Evolutionary conservation across 1,140 invertebrate species (phyloP), one percentile per base, ranked within the genome.

Genomic region (Hyles euphorbiae): DNA sequence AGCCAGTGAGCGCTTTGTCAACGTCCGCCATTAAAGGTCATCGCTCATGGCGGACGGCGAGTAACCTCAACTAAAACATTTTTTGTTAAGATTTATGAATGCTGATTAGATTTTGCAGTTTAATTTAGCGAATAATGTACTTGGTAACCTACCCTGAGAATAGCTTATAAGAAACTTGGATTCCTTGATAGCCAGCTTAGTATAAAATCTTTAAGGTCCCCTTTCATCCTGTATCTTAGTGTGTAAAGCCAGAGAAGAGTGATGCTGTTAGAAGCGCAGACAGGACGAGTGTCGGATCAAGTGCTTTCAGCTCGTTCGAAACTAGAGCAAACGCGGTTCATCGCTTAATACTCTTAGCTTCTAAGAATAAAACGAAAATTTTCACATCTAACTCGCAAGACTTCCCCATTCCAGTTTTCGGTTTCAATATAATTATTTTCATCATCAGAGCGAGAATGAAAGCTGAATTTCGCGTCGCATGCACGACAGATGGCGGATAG

Each of bases 1-100:
- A 80, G 75, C 77, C 73, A 72, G 70, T 59, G 70, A 72, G 74
- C 82, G 83, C 81, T 88, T 87, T 87, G 85, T 88, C 85, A 88
- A 88, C 76, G 83, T 88, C 83, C 68, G 63, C 75, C 71, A 75
- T 81, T 81, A 81, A 68, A 78, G 79, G 78, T 83, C 83, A 87
- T 88, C 79, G 74, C 78, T 86, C 83, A 88, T 76, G 56, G 74
- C 74, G 53, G 48, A 40, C 36, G 4, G 36, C 36, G 53, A 55
- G 56, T 56, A 66, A 69, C 71, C 72, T 65, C 61, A 67, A 68
- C 61, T 52, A 58, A 22, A 40, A 55, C 61, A 48, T 50, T 48
- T 58, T 60, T 63, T 43, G 44, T 50, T 32, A 64, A 68, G 62
- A 68, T 64, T 64, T 63, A 63, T 57, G 46, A 67, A 62, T 57